Conservation (phyloP, 1,140 invertebrate species). For the Temnothorax nylanderi region DNA sequence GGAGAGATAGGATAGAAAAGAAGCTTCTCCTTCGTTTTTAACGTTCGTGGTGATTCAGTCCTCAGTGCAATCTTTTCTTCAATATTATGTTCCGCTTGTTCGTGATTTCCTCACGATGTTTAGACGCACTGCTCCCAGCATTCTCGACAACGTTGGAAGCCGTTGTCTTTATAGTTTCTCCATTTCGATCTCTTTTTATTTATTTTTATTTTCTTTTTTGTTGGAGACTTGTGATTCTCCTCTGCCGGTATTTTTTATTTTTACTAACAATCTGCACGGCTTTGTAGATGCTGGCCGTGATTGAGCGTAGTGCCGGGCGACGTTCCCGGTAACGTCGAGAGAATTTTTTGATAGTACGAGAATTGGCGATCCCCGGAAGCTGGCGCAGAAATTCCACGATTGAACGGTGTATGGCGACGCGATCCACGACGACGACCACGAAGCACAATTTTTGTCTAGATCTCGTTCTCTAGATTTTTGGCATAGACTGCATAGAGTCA, state of each 20-base stretch:
- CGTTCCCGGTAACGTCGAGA: constrained; percentile 1
- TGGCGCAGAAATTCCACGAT: background rate
- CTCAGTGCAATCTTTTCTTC: constrained; percentile 15
- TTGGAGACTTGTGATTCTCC: background rate
- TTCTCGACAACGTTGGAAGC: background rate
- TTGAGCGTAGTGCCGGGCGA: constrained; percentile 16
- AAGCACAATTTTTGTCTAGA: constrained; percentile 33
- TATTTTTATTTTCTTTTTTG: background rate
- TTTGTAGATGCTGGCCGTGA: constrained; percentile 44
- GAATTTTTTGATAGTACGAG: constrained; percentile 23
- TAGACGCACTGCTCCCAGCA: background rate
- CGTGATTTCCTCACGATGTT: constrained; percentile 7
- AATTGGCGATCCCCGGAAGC: constrained; percentile 21
- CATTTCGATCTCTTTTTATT: background rate
- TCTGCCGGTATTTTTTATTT: background rate
- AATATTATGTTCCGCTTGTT: constrained; percentile 11
- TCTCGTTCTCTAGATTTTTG: constrained; percentile 32
- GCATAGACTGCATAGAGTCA: background rate
- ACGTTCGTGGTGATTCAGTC: background rate
- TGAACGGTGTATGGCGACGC: constrained; percentile 2
- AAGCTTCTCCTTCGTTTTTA: constrained; percentile 58
- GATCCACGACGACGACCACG: background rate
- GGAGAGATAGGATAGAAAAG: constrained; percentile 43
- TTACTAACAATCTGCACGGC: constrained; percentile 67
- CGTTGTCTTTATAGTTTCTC: constrained; percentile 11